These are phyloP conservation scores for Dasypogon diadema DNA, from an alignment of 2,888 invertebrate species.

Conservation along the genomic window DNA sequence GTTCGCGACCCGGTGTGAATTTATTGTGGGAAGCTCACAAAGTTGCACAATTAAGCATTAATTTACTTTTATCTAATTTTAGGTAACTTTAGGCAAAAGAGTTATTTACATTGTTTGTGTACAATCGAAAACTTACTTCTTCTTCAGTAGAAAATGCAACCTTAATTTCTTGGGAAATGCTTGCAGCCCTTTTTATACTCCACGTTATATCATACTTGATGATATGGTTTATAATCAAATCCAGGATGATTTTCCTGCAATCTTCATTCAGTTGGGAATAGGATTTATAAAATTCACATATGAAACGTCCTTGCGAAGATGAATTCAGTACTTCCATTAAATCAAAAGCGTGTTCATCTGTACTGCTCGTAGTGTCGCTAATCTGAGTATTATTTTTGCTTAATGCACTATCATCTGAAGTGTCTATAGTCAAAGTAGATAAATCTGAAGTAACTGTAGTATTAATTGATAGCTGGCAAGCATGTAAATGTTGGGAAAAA, in stretches of 20 bases:
- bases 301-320: background rate
- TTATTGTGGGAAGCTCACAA: too few species aligned
- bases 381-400: background rate
- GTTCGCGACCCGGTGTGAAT: too few species aligned
- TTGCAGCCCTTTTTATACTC: background rate
- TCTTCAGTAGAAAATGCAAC: background rate
- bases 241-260: background rate
- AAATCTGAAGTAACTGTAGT: background rate
- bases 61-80: too few species aligned
- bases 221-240: background rate
- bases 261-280: background rate
- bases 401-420: background rate
- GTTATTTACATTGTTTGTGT: background rate
- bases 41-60: too few species aligned
- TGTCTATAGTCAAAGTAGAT: background rate
- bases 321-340: background rate
- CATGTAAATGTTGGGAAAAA: background rate
- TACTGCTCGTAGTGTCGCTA: background rate
- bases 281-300: background rate
- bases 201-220: background rate
- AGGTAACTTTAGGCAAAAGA: too few species aligned
- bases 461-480: background rate
- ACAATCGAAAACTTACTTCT: conserved; percentile 10
- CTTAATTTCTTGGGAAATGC: background rate
- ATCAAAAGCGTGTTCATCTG: background rate